Evolutionary conservation across 92 coral and sea anemone species (phyloP).

Genomic region (Siderastrea radians): DNA sequence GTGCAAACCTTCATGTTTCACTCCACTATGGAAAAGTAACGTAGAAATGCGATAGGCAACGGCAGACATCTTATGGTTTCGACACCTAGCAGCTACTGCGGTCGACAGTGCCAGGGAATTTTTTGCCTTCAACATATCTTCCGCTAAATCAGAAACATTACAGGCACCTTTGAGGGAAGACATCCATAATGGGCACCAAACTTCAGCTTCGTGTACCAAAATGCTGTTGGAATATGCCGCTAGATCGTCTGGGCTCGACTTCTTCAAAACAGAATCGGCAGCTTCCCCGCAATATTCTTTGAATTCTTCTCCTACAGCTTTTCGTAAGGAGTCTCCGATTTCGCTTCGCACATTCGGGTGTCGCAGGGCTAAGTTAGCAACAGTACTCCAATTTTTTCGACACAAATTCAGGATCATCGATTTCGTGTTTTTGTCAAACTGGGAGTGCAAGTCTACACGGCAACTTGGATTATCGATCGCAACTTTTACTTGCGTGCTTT

Average conservation of each 20-base stretch:
- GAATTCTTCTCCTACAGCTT: slow-evolving; percentile 43
- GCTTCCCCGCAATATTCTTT: slow-evolving; percentile 46
- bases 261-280: slow-evolving; percentile 53
- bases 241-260: slow-evolving; percentile 47
- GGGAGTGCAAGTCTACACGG: neutral
- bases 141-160: neutral
- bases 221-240: slow-evolving; percentile 50
- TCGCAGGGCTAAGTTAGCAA: slow-evolving; percentile 43
- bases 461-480: too few relatives aligned
- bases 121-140: slow-evolving; percentile 21
- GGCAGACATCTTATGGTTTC: slow-evolving; percentile 66
- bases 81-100: slow-evolving; percentile 53
- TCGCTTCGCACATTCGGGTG: slow-evolving; percentile 41
- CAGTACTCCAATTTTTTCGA: slow-evolving; percentile 58
- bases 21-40: slow-evolving; percentile 64
- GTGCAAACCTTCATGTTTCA: slow-evolving; percentile 50
- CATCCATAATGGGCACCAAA: slow-evolving; percentile 60
- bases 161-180: slow-evolving; percentile 53
- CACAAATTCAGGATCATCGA: slow-evolving; percentile 42
- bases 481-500: too few relatives aligned
- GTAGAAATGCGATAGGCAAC: slow-evolving; percentile 58
- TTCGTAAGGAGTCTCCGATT: slow-evolving; percentile 46
- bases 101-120: slow-evolving; percentile 66
- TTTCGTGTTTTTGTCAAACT: slow-evolving; percentile 52
- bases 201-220: slow-evolving; percentile 43